phyloP scores from a whole-genome alignment of 2,113 vertebrate genomes.

The Seriola quinqueradiata region DNA sequence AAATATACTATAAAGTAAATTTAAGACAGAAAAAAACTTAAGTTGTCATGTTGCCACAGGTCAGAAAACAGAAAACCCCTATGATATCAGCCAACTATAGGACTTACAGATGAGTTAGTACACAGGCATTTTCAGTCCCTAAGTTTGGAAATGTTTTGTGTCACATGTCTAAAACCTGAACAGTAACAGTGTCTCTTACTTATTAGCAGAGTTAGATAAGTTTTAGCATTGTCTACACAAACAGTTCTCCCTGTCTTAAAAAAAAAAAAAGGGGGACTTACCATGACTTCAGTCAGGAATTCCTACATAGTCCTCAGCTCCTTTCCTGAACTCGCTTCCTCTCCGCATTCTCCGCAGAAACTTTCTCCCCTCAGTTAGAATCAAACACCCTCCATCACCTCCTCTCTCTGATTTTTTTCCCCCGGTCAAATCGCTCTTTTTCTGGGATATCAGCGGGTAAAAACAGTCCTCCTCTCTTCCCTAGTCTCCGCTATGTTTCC shows the following conservation, averaged over 20 bases:
- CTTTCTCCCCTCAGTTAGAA: constrained; percentile 26
- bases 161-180: background rate
- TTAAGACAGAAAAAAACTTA: background rate
- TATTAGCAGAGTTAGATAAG: background rate
- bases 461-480: constrained; percentile 23
- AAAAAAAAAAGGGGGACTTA: constrained; percentile 52
- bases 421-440: background rate
- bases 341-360: constrained; percentile 55
- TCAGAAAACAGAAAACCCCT: background rate
- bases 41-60: background rate
- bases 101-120: background rate
- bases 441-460: background rate
- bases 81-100: background rate
- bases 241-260: background rate
- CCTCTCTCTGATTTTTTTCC: too few relatives aligned
- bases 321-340: constrained; percentile 66
- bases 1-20: background rate
- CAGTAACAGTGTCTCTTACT: background rate
- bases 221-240: background rate
- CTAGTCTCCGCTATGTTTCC: constrained; percentile 43
- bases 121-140: background rate
- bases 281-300: constrained; percentile 81
- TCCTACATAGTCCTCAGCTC: constrained; percentile 72
- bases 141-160: background rate
- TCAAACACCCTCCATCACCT: background rate